These are phyloP conservation scores for Achatina immaculata DNA, from an alignment of 1,140 invertebrate species.

Conservation along the genomic window DNA sequence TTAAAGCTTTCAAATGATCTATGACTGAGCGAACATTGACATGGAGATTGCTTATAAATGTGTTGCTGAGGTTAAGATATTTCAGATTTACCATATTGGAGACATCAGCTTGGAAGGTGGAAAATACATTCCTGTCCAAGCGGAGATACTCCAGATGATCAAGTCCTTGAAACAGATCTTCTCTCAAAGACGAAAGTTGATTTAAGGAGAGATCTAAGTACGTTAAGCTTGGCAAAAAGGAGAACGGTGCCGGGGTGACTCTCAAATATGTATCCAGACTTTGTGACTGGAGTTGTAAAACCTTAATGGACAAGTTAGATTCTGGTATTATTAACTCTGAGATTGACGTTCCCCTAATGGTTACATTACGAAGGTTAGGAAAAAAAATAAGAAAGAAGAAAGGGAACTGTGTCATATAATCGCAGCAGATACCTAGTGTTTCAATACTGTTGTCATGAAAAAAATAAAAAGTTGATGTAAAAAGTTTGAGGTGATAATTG, in stretches of 20 bases:
- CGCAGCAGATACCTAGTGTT: not conserved
- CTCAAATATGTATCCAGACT: not conserved
- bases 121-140: not conserved
- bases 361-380: not conserved
- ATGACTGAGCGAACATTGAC: not conserved
- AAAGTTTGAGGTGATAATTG: not conserved
- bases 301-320: not conserved
- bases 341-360: not conserved
- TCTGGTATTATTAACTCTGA: not conserved
- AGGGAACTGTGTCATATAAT: not conserved
- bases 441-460: not conserved
- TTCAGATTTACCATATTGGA: not conserved
- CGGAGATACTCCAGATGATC: not conserved
- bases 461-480: not conserved
- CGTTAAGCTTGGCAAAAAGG: not conserved
- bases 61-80: not conserved
- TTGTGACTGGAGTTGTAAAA: not conserved
- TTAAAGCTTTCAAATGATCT: not conserved
- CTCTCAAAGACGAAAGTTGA: not conserved
- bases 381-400: not conserved
- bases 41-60: not conserved
- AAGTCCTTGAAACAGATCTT: not conserved
- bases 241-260: not conserved
- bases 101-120: not conserved
- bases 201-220: conserved; percentile 5